phyloP scores from a whole-genome alignment of 2,797 vertebrate genomes.

The Tragopan temminckii region DNA sequence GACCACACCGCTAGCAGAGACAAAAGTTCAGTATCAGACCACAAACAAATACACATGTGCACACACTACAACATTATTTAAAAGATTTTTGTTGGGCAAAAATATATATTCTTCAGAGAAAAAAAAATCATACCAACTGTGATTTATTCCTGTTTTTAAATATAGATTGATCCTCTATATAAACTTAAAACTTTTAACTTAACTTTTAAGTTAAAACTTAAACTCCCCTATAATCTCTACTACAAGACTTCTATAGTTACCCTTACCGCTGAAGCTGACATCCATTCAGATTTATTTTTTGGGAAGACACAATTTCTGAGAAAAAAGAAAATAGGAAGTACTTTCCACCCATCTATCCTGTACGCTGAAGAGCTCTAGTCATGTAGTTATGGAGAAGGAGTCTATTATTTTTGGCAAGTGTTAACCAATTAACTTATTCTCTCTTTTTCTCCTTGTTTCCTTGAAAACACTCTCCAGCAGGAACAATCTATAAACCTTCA shows the following conservation, averaged over 20 bases:
- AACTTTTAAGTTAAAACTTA: too few species aligned
- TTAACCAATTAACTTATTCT: neutral
- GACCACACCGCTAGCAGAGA: neutral
- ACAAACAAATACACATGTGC: neutral
- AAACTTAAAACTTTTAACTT: neutral
- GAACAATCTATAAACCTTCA: neutral
- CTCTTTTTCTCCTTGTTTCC: neutral
- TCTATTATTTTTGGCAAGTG: neutral
- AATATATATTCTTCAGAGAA: neutral
- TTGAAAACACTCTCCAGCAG: neutral
- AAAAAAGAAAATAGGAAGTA: neutral
- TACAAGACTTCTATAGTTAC: neutral
- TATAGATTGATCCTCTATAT: neutral
- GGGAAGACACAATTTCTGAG: neutral
- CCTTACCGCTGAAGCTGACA: neutral
- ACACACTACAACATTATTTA: neutral
- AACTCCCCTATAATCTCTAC: neutral
- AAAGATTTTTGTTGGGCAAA: neutral
- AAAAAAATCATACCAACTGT: neutral
- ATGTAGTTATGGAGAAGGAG: neutral
- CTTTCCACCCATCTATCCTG: accelerated
- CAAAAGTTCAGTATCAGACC: slow-evolving; percentile 16
- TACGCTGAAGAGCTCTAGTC: neutral
- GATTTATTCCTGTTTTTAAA: neutral
- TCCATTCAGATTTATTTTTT: neutral